These are phyloP conservation scores for Typhlichthys eigenmanni DNA, from an alignment of 2,797 vertebrate genomes.

Conservation along the genomic window DNA sequence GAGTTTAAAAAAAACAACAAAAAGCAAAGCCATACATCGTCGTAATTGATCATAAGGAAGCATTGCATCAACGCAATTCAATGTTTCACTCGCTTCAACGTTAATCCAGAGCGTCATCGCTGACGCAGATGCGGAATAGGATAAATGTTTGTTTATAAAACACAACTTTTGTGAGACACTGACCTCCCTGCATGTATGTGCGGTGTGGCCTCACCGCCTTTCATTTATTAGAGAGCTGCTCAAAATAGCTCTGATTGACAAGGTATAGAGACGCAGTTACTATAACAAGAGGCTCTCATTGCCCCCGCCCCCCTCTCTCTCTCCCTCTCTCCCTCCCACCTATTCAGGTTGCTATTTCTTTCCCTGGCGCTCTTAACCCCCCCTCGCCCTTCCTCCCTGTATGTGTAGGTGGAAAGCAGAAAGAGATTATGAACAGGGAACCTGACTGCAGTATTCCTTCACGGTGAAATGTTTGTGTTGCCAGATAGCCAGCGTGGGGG, in stretches of 20 bases:
- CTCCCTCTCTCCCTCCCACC: conserved; percentile 52
- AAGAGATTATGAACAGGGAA: conserved; percentile 69
- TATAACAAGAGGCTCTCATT: conserved; percentile 70
- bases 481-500: conserved; percentile 40
- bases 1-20: too few relatives aligned
- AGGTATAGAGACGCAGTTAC: conserved; percentile 74
- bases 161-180: too few relatives aligned
- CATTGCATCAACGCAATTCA: too few relatives aligned
- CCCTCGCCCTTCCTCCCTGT: conserved; percentile 21
- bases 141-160: too few relatives aligned
- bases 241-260: conserved; percentile 75
- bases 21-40: too few relatives aligned
- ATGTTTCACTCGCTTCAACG: too few relatives aligned
- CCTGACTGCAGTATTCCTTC: conserved; percentile 69
- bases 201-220: too few relatives aligned
- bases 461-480: conserved; percentile 65
- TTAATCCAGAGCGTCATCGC: too few relatives aligned
- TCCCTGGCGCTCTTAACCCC: conserved; percentile 49
- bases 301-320: conserved; percentile 48
- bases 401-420: conserved; percentile 59
- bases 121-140: too few relatives aligned
- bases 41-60: too few relatives aligned
- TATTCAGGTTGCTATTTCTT: conserved; percentile 49
- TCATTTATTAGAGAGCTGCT: conserved; percentile 40
- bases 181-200: too few relatives aligned